Conservation (phyloP, 2,888 invertebrate genomes). For the Cerastoderma edule region DNA sequence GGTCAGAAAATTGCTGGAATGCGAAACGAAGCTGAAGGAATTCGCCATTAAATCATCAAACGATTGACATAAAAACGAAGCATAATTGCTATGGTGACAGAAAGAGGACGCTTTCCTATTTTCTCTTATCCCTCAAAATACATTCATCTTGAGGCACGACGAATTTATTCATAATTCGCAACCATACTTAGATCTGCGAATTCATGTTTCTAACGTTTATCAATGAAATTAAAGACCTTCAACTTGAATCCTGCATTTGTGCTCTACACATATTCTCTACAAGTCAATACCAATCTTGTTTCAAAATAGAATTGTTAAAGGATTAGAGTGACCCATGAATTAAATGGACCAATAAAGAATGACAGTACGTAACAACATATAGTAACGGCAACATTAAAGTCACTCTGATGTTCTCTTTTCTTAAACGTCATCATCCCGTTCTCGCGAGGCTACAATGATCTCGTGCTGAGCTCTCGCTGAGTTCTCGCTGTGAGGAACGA, state of each 20-base stretch:
- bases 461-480: slow-evolving; percentile 12
- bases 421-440: slow-evolving; percentile 35
- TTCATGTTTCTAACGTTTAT: too few species aligned
- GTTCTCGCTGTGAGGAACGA: slow-evolving; percentile 16
- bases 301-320: too few species aligned
- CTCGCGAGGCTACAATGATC: slow-evolving; percentile 20
- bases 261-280: too few species aligned
- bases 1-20: too few species aligned
- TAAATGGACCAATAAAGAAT: slow-evolving; percentile 14
- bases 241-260: too few species aligned
- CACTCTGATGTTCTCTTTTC: slow-evolving; percentile 6
- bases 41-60: slow-evolving; percentile 16
- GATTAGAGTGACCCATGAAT: slow-evolving; percentile 4
- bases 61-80: not conserved
- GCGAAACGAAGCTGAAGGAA: too few species aligned
- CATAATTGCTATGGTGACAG: slow-evolving; percentile 12
- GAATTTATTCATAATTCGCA: too few species aligned
- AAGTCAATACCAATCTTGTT: too few species aligned
- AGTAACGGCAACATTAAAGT: slow-evolving; percentile 42
- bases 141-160: too few species aligned
- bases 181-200: too few species aligned
- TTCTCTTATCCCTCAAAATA: too few species aligned
- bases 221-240: too few species aligned
- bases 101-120: not conserved
- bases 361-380: slow-evolving; percentile 14